These are phyloP conservation scores for Eutolmus rufibarbis DNA, from an alignment of 2,888 invertebrate genomes.

Conservation along the genomic window DNA sequence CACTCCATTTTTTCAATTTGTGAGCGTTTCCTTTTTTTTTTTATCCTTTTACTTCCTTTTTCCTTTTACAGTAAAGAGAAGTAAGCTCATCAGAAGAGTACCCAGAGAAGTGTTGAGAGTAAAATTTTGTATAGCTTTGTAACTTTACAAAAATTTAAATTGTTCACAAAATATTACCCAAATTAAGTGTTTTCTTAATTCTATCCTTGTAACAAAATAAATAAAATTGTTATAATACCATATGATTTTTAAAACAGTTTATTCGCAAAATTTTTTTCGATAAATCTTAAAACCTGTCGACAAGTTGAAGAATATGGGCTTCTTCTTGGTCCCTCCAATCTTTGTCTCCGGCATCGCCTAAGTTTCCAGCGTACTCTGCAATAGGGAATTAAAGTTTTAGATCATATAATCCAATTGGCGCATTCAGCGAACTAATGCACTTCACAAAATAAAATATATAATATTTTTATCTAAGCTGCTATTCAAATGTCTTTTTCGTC, in stretches of 20 bases:
- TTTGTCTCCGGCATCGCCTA: constrained; percentile 87
- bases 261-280: not conserved
- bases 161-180: not conserved
- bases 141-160: not conserved
- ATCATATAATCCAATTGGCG: not conserved
- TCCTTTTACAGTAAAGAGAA: not conserved
- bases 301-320: constrained; percentile 87
- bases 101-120: not conserved
- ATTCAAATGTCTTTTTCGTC: too few species aligned
- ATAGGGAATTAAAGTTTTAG: constrained; percentile 47
- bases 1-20: not conserved
- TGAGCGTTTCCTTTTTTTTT: not conserved
- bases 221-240: not conserved
- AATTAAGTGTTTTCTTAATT: not conserved
- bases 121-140: not conserved
- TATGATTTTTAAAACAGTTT: not conserved
- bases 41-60: not conserved
- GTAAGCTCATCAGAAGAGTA: not conserved
- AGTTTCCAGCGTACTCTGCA: constrained; percentile 92
- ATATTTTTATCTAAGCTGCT: too few species aligned
- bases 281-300: constrained; percentile 84
- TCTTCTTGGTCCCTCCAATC: constrained; percentile 89
- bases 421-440: too few species aligned
- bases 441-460: too few species aligned
- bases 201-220: not conserved